Conservation (phyloP, 1,140 invertebrate genomes). For the Bicyclus anynana region DNA sequence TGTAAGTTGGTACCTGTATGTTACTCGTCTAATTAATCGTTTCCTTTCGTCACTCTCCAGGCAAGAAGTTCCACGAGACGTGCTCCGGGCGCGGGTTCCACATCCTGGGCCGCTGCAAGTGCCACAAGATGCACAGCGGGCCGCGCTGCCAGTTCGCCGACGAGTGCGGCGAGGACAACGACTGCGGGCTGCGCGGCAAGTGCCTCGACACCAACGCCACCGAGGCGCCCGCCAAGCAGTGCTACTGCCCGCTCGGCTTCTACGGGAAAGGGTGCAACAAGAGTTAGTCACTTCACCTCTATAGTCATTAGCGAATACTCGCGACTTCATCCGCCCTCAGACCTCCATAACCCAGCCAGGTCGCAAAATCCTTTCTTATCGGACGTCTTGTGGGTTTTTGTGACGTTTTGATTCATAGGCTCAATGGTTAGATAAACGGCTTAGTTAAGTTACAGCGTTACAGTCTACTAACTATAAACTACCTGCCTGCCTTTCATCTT, state of each 20-base stretch:
- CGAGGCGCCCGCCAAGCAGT: constrained; percentile 88
- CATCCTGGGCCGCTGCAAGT: constrained; percentile 87
- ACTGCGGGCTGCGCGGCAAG: constrained; percentile 90
- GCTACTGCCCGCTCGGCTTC: constrained; percentile 93
- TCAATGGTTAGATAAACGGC: too few species aligned
- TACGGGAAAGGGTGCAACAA: constrained; percentile 88
- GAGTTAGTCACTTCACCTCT: too few species aligned
- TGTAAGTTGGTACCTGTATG: too few species aligned
- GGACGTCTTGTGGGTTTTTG: too few species aligned
- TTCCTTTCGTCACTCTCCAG: constrained; percentile 70
- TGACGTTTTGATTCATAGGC: too few species aligned
- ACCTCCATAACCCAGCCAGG: too few species aligned
- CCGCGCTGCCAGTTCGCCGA: constrained; percentile 89
- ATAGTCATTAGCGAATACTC: too few species aligned
- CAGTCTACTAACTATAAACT: too few species aligned
- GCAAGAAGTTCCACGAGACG: constrained; percentile 85
- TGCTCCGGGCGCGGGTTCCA: constrained; percentile 90
- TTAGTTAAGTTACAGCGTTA: too few species aligned
- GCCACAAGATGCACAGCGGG: constrained; percentile 89
- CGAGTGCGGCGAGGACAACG: constrained; percentile 88
- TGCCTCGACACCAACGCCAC: constrained; percentile 90
- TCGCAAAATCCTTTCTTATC: too few species aligned
- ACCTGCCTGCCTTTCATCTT: too few species aligned
- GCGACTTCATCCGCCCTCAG: not conserved
- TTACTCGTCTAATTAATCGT: too few species aligned